Evolutionary conservation across 2,797 vertebrate genomes (phyloP).

Genomic region (Lepus oiostolus): DNA sequence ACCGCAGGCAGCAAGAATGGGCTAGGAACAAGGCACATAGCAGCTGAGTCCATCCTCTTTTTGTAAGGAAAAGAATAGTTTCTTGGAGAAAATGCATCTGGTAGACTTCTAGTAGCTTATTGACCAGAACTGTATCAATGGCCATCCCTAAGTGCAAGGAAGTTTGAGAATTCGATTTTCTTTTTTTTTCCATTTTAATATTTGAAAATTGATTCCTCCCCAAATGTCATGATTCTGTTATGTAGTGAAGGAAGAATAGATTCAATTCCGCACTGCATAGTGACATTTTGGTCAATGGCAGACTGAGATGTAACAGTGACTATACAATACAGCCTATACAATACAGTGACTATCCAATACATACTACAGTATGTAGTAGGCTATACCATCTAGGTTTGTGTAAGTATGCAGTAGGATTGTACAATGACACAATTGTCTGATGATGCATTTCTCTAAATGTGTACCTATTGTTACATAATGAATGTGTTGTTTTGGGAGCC

Average conservation of each 20-base stretch:
- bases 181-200: neutral
- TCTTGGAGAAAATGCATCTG: neutral
- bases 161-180: neutral
- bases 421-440: too few relatives aligned
- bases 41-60: neutral
- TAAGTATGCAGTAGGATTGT: too few relatives aligned
- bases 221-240: conserved; percentile 6
- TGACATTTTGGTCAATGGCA: too few relatives aligned
- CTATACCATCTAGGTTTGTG: too few relatives aligned
- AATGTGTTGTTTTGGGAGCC: neutral
- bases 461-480: too few relatives aligned
- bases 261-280: too few relatives aligned
- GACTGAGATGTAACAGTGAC: too few relatives aligned
- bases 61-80: conserved; percentile 11
- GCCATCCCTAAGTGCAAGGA: neutral
- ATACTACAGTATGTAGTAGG: too few relatives aligned
- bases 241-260: neutral
- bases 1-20: neutral
- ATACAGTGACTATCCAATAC: too few relatives aligned
- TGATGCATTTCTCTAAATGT: too few relatives aligned
- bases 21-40: too few relatives aligned
- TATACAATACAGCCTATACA: too few relatives aligned
- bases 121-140: neutral
- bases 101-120: neutral
- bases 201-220: neutral